phyloP scores from a whole-genome alignment of 1,140 invertebrate species.

The Ridgeia piscesae region DNA sequence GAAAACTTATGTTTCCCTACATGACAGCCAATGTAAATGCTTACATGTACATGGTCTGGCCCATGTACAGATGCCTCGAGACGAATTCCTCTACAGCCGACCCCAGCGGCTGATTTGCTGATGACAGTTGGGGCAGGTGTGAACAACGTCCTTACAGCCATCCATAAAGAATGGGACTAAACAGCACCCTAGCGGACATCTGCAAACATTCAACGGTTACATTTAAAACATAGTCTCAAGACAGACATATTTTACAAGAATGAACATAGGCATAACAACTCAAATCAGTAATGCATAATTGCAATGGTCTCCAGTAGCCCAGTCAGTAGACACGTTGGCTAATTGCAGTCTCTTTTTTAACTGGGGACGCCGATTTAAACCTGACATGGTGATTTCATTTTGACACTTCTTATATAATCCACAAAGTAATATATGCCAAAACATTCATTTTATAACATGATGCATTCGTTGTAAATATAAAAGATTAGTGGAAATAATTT shows the following conservation, averaged over 20 bases:
- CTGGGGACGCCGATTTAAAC: no score
- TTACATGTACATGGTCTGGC: not conserved
- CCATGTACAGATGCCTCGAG: not conserved
- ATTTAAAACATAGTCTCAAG: not conserved
- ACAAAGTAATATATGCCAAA: no score
- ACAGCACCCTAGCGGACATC: slow-evolving; percentile 49
- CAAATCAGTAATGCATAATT: no score
- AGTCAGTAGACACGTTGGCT: no score
- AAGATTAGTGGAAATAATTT: no score
- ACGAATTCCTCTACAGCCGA: slow-evolving; percentile 26
- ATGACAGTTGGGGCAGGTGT: slow-evolving; percentile 53
- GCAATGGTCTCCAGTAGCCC: no score
- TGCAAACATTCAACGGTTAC: slow-evolving; percentile 26
- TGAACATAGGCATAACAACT: no score
- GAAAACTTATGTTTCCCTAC: not conserved
- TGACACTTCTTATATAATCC: no score
- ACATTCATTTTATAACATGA: no score
- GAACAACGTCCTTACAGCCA: slow-evolving; percentile 51
- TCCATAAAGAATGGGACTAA: slow-evolving; percentile 53
- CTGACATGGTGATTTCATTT: no score
- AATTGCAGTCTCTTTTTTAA: no score
- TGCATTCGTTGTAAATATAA: no score
- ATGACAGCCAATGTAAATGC: not conserved
- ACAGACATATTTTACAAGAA: not conserved
- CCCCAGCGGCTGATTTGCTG: slow-evolving; percentile 41